These are phyloP conservation scores for Drosophila kanapiae DNA, from an alignment of 1,140 invertebrate species.

Conservation along the genomic window DNA sequence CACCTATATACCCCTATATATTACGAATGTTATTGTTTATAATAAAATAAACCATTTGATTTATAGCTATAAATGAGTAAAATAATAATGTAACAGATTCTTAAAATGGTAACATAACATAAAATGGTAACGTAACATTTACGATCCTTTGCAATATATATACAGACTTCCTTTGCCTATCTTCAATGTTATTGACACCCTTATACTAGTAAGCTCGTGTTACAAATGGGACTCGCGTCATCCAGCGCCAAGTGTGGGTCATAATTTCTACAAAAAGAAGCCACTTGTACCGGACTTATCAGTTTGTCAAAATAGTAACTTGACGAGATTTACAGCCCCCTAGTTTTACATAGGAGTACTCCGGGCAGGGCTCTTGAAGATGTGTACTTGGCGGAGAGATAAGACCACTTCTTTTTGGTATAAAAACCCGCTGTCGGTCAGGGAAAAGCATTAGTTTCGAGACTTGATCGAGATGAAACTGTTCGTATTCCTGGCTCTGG, in stretches of 20 bases:
- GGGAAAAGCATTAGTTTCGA: conserved; percentile 11
- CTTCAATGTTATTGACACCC: background rate
- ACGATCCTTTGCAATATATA: background rate
- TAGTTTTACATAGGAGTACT: background rate
- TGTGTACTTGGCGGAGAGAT: conserved; percentile 8
- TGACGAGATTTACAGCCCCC: conserved; percentile 16
- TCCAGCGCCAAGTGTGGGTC: background rate
- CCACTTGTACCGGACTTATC: conserved; percentile 19
- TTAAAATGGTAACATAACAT: no score
- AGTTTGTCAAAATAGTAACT: conserved; percentile 2
- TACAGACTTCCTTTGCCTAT: background rate
- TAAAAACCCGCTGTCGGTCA: conserved; percentile 3
- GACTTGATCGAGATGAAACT: conserved; percentile 35
- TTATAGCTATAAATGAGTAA: background rate
- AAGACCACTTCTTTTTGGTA: conserved; percentile 5
- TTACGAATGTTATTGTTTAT: no score
- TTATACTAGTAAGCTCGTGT: background rate
- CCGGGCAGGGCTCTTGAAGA: background rate
- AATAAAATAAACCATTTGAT: no score
- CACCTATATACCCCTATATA: no score
- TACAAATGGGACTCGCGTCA: background rate
- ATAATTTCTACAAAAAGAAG: conserved; percentile 17
- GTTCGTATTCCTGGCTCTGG: conserved; percentile 32
- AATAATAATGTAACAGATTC: background rate
- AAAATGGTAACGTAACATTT: no score